A percentile compares a stretch with the other conserved stretches of the same genome.
These are phyloP conservation scores for Proterorhinus semilunaris DNA, from an alignment of 2,113 vertebrate species.

Conservation along the genomic window DNA sequence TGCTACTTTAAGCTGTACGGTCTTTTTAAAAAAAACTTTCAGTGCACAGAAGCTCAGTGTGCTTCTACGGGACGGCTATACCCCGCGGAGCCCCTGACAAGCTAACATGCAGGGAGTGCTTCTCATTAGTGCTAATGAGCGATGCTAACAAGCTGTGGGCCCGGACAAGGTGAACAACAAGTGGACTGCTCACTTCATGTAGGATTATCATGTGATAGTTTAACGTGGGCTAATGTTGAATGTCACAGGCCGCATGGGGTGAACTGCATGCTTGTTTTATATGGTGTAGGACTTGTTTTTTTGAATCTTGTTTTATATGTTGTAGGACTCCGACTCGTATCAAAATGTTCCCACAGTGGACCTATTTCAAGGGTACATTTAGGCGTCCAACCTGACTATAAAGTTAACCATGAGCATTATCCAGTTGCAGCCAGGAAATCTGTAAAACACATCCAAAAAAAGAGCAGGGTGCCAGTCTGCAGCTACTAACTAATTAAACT, in stretches of 20 bases:
- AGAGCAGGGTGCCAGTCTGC: background rate
- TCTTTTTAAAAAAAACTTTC: background rate
- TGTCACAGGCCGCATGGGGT: background rate
- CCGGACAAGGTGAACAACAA: background rate
- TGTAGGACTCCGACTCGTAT: background rate
- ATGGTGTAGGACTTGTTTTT: no score
- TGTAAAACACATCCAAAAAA: background rate
- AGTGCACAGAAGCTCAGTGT: background rate
- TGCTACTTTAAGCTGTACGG: background rate
- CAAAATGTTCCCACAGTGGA: background rate
- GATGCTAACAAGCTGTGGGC: constrained; percentile 14
- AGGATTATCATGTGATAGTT: background rate
- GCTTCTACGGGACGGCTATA: background rate
- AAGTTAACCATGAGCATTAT: constrained; percentile 2
- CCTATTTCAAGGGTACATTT: background rate
- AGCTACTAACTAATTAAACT: constrained; percentile 7
- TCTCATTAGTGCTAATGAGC: constrained; percentile 29
- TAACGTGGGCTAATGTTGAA: background rate
- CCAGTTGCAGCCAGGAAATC: background rate
- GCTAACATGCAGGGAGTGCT: constrained; percentile 11
- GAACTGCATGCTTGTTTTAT: background rate
- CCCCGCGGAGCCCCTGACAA: constrained; percentile 26
- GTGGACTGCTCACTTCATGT: background rate
- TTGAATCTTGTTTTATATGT: background rate
- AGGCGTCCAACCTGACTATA: background rate